phyloP scores from a whole-genome alignment of 2,113 vertebrate species.

The Cardinalis cardinalis region DNA sequence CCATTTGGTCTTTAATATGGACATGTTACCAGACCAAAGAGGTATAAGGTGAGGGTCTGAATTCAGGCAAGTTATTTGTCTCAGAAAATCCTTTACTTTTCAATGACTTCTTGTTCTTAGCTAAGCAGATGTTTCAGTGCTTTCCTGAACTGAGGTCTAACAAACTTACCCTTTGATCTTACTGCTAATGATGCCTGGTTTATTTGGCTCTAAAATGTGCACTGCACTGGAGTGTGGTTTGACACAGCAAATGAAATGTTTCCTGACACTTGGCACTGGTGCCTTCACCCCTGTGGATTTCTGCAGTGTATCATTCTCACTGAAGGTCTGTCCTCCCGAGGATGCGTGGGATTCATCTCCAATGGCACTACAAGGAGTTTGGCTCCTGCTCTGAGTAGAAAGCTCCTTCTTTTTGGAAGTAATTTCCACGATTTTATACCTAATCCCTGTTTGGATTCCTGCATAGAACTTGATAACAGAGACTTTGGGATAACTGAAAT shows the following conservation, averaged over 20 bases:
- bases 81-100: background rate
- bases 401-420: background rate
- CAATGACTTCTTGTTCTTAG: background rate
- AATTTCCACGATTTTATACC: background rate
- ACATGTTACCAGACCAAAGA: background rate
- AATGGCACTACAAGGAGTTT: background rate
- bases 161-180: background rate
- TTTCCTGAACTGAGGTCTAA: background rate
- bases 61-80: background rate
- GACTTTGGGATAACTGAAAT: background rate
- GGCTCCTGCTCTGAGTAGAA: background rate
- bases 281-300: background rate
- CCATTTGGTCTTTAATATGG: background rate
- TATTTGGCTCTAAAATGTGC: background rate
- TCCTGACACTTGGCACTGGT: background rate
- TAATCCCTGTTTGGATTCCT: background rate
- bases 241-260: background rate
- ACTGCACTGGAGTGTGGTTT: background rate
- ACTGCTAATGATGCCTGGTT: background rate
- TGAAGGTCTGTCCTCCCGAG: background rate
- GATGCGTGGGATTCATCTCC: background rate
- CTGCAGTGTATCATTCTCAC: background rate
- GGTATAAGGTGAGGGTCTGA: background rate
- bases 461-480: background rate
- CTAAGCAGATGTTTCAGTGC: background rate